Evolutionary conservation across 1,140 invertebrate genomes (phyloP), one percentile per base, ranked within the genome.

Genomic region (Luehdorfia chinensis): DNA sequence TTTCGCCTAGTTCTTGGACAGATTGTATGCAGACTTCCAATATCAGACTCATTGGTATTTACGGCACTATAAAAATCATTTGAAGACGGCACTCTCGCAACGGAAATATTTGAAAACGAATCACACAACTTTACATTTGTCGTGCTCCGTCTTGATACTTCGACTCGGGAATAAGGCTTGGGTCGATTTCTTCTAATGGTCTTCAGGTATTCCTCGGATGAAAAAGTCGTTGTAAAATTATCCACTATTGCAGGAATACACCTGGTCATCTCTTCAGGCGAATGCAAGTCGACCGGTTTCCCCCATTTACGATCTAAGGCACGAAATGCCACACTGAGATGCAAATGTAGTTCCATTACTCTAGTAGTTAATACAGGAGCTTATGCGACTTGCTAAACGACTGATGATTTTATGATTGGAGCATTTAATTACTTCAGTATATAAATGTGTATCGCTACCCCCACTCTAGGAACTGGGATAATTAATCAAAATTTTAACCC

Each of bases 341-440:
- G 75, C 9, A 72, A 41, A 52, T 78, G 75, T 1, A 74, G 52
- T 27, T 75, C 66, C 73, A 79, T 79, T 49, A 47, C 58, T n/a
- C n/a, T 47, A 25, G 11, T 16, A 28, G 2, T 4, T 11, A 27
- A n/a, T 18, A 28, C 21, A 13, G 14, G 12, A 16, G 39, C 14
- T 30, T 2, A 18, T 43, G 14, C 14, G 14, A 8, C 4, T 7
- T 9, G 7, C 1, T 19, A 14, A 18, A 43, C 27, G 9, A 16
- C 14, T 30, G 39, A n/a, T 43, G 2, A 4, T 5, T 16, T 28
- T 43, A 30, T 43, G 27, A 43, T 23, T 41, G 1, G 15, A 13
- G n/a, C 13, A 11, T 41, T 1, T 4, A 41, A 21, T 15, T 14
- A 3, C 2, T 25, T 41, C n/a, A n/a, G n/a, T n/a, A n/a, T n/a